Base-by-base conservation (phyloP, 2,888 invertebrate genomes). In the Pseudococcus jackbeardsleyi region DNA sequence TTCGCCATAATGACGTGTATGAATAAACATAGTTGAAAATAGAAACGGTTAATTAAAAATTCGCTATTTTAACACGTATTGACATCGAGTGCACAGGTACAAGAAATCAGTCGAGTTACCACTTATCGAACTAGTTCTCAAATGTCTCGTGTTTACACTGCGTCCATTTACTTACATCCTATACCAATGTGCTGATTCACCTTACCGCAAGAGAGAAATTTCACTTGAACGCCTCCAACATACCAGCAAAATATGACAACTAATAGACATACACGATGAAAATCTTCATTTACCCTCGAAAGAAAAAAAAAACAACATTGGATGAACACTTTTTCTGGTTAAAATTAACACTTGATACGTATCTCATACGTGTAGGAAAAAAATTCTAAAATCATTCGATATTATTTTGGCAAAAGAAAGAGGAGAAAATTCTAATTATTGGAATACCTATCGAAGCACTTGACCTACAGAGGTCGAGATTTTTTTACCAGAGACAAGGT, bases 11-110 rank as follows among this genome's bases (percentile, higher is more conserved):
- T 82, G n/a, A 42, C 42, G 46, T 46, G 79, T 82, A 82, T 82
- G 46, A 82, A 82, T 82, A 82, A 82, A 82, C 79, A 82, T 82
- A 26, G 42, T 82, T 33, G 26, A 46, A 82, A 46, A 33, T 46
- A 46, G 72, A 82, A 82, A 42, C 79, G 46, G 79, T 46, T 42
- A 82, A 82, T 82, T 82, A 82, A 82, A 72, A 82, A 82, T 82
- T 82, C 46, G 79, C 42, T 42, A 82, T 26, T 82, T 82, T 42
- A 82, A 46, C 46, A 19, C 19, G 46, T 82, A 19, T 46, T 82
- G 79, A 46, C 79, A 46, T 46, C 46, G 46, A 82, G 33, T 82
- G 11, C 46, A 5, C 22, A n/a, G 15, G n/a, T 59, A 59, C 12
- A 59, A 15, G 7, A 4, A 17, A 6, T n/a, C 59, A n/a, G 59